Evolutionary conservation across 2,113 vertebrate genomes (phyloP).

Genomic region (Corythoichthys haematopterus): DNA sequence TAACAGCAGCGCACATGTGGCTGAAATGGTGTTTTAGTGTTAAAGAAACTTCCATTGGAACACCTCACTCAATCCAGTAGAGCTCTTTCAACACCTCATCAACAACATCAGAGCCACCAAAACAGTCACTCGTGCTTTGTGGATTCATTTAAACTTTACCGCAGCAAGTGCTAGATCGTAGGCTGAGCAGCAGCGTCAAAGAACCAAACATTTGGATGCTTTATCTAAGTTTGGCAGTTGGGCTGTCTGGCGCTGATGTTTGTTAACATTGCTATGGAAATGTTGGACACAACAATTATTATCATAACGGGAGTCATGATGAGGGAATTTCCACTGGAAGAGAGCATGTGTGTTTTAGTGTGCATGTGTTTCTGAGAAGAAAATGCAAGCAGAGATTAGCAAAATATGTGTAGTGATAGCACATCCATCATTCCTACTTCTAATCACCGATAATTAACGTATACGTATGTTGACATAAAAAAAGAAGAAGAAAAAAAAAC

Average conservation of each 20-base stretch:
- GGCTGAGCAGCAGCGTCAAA: constrained; percentile 10
- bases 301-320: constrained; percentile 41
- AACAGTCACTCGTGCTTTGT: constrained; percentile 15
- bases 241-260: constrained; percentile 36
- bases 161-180: constrained; percentile 4
- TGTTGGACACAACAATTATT: constrained; percentile 54
- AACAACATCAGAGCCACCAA: constrained; percentile 1
- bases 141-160: constrained; percentile 11
- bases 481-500: background rate
- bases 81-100: constrained; percentile 24
- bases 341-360: constrained; percentile 3
- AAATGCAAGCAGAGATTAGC: constrained; percentile 19
- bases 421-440: too few species aligned
- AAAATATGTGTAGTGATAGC: constrained; percentile 30
- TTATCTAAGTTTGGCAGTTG: constrained; percentile 36
- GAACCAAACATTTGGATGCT: constrained; percentile 28
- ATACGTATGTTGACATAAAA: background rate
- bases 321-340: constrained; percentile 53
- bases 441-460: background rate
- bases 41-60: constrained; percentile 10
- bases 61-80: background rate
- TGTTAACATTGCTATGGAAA: constrained; percentile 50
- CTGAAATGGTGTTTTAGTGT: constrained; percentile 26
- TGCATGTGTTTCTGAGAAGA: constrained; percentile 5
- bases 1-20: constrained; percentile 42